Conservation (phyloP, 1,140 invertebrate species). For the Drosophila serrata region DNA sequence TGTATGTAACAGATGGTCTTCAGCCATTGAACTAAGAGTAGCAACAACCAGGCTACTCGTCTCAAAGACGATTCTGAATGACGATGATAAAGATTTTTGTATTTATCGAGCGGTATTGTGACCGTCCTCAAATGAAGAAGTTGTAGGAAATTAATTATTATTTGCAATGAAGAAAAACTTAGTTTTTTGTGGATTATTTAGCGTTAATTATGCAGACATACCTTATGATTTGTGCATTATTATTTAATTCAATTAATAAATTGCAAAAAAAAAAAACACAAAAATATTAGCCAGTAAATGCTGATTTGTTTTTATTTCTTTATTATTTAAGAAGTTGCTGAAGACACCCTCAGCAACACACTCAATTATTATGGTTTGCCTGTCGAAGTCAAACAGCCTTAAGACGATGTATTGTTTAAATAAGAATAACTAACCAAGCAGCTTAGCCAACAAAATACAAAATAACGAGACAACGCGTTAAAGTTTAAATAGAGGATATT, state of each 20-base stretch:
- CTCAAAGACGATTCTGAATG: slow-evolving; percentile 66
- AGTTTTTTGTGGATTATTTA: slow-evolving; percentile 68
- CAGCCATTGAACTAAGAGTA: slow-evolving; percentile 56
- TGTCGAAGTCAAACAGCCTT: slow-evolving; percentile 24
- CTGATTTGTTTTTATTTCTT: slow-evolving; percentile 45
- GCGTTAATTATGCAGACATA: slow-evolving; percentile 56
- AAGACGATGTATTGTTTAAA: slow-evolving; percentile 46
- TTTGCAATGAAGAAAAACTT: slow-evolving; percentile 74
- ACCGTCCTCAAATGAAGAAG: slow-evolving; percentile 55
- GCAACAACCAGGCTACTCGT: slow-evolving; percentile 56
- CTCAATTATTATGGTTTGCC: slow-evolving; percentile 23
- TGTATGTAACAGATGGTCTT: slow-evolving; percentile 59
- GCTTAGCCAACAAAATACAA: slow-evolving; percentile 68
- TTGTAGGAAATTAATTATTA: slow-evolving; percentile 72
- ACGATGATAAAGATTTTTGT: slow-evolving; percentile 54
- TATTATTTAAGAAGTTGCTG: slow-evolving; percentile 22
- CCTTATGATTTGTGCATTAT: slow-evolving; percentile 79
- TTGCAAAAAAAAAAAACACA: slow-evolving; percentile 36
- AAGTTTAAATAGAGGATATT: slow-evolving; percentile 80
- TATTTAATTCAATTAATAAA: slow-evolving; percentile 78
- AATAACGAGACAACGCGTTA: slow-evolving; percentile 72
- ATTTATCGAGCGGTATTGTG: slow-evolving; percentile 47
- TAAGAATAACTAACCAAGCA: slow-evolving; percentile 55
- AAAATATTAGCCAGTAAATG: slow-evolving; percentile 24
- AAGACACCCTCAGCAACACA: not conserved